These are phyloP conservation scores for Drosophila varians DNA, from an alignment of 1,140 invertebrate species.

Conservation along the genomic window DNA sequence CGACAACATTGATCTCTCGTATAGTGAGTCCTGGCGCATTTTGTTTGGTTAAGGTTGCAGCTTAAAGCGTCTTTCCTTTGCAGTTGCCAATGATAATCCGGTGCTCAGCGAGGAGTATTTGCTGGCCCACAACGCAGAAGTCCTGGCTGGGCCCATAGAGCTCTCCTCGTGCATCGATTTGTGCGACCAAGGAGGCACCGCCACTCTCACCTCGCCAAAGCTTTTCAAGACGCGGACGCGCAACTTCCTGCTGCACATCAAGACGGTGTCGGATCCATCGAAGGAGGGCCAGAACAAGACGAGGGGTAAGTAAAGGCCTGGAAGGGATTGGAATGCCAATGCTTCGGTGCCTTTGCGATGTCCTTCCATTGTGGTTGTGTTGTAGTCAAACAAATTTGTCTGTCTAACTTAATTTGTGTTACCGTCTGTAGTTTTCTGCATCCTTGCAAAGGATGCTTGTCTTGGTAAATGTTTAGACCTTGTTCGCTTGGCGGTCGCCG, in stretches of 20 bases:
- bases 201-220: constrained; percentile 94
- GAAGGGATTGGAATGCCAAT: not conserved
- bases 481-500: not conserved
- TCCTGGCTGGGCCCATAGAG: constrained; percentile 94
- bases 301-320: constrained; percentile 84
- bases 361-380: not conserved
- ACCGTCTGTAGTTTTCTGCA: not conserved
- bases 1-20: constrained; percentile 87
- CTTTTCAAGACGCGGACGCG: constrained; percentile 91
- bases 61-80: not conserved
- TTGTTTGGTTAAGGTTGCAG: not conserved
- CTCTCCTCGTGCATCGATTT: constrained; percentile 92
- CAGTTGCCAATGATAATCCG: constrained; percentile 87
- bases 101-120: constrained; percentile 92
- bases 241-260: constrained; percentile 93
- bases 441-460: not conserved
- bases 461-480: too few relatives aligned
- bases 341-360: too few relatives aligned
- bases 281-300: constrained; percentile 85
- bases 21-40: constrained; percentile 32
- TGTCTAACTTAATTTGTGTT: too few relatives aligned
- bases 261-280: constrained; percentile 88
- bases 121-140: constrained; percentile 93
- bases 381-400: not conserved
- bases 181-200: constrained; percentile 91